Conservation (phyloP, 2,888 invertebrate species). For the Cheilosia grossa region DNA sequence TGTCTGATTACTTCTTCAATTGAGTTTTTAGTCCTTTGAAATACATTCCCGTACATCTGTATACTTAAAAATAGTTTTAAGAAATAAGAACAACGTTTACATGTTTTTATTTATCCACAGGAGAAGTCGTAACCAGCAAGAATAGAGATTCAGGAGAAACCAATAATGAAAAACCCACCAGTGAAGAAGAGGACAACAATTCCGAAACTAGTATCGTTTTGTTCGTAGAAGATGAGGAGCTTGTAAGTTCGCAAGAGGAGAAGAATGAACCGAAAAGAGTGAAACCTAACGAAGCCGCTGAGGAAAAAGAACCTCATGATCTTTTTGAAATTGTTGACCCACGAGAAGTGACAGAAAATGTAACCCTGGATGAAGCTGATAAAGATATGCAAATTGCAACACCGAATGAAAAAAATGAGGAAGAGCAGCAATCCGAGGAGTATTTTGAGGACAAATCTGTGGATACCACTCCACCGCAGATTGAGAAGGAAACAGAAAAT, state of each 20-base stretch:
- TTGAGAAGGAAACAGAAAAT: not conserved
- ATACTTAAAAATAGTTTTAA: not conserved
- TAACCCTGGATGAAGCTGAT: not conserved
- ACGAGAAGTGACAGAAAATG: not conserved
- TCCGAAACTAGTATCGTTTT: not conserved
- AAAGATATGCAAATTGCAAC: not conserved
- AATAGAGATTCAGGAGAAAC: not conserved
- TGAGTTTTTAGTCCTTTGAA: too few species aligned
- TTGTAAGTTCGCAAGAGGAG: not conserved
- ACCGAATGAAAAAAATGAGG: not conserved
- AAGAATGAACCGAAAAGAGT: not conserved
- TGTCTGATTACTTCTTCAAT: too few species aligned
- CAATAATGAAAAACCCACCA: not conserved
- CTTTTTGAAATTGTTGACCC: not conserved
- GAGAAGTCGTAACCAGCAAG: not conserved
- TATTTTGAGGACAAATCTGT: not conserved
- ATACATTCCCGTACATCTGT: not conserved
- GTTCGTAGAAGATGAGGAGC: not conserved
- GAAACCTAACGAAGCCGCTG: not conserved
- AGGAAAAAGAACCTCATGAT: not conserved
- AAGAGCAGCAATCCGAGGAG: not conserved
- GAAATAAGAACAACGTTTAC: too few species aligned
- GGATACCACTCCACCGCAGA: not conserved
- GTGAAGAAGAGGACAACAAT: not conserved
- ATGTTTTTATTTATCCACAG: too few species aligned